Evolutionary conservation across 1,140 invertebrate genomes (phyloP).

Genomic region (Maniola jurtina): DNA sequence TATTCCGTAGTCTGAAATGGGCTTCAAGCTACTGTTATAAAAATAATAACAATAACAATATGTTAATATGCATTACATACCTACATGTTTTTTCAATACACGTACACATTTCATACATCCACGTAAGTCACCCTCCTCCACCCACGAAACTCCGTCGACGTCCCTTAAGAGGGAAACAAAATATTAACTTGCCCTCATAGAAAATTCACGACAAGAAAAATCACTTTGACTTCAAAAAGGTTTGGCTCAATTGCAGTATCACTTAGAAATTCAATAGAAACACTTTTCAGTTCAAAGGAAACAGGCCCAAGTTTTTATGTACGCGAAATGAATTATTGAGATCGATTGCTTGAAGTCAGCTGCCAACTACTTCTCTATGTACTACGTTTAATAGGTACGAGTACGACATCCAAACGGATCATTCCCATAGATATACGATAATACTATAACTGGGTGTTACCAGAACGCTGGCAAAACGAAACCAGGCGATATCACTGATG

Average conservation of each 20-base stretch:
- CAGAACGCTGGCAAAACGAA: too few relatives aligned
- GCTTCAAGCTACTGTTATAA: too few relatives aligned
- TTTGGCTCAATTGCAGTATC: constrained; percentile 23
- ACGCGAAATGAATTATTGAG: constrained; percentile 1
- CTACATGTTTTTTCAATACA: not conserved
- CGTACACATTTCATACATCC: constrained; percentile 13
- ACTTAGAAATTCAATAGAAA: constrained; percentile 30
- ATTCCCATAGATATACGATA: too few relatives aligned
- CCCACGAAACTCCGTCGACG: constrained; percentile 12
- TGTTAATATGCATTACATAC: not conserved
- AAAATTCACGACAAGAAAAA: constrained; percentile 33
- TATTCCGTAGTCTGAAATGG: too few relatives aligned
- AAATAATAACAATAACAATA: not conserved
- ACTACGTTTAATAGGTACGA: too few relatives aligned
- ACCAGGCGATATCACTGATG: too few relatives aligned
- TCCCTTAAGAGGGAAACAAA: constrained; percentile 28
- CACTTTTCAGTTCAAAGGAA: constrained; percentile 17
- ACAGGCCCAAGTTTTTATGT: constrained; percentile 1
- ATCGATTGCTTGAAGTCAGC: not conserved
- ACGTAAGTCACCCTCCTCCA: constrained; percentile 3
- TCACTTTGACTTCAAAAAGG: constrained; percentile 27
- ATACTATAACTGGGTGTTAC: too few relatives aligned
- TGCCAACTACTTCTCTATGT: too few relatives aligned
- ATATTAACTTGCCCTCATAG: constrained; percentile 30
- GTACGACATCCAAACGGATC: too few relatives aligned